These are phyloP conservation scores for Calypte anna DNA, from an alignment of 2,113 vertebrate species.

Conservation along the genomic window DNA sequence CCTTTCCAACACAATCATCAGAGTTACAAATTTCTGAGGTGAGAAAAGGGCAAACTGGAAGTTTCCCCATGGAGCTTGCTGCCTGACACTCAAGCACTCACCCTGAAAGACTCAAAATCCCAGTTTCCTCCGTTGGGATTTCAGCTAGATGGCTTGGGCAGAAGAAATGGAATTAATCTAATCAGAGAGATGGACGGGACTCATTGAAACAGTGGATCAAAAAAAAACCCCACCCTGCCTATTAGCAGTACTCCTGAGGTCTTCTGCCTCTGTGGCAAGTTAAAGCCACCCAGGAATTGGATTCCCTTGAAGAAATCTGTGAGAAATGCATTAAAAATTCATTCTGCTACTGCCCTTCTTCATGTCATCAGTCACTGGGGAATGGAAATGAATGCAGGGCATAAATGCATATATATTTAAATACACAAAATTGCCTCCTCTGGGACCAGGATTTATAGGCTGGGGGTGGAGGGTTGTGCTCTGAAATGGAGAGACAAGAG, in stretches of 20 bases:
- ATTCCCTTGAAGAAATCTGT: constrained; percentile 67
- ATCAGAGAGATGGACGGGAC: constrained; percentile 36
- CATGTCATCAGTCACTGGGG: constrained; percentile 64
- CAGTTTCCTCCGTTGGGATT: not conserved
- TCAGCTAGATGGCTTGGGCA: not conserved
- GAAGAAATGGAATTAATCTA: constrained; percentile 31
- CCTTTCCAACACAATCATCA: not conserved
- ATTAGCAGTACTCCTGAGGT: not conserved
- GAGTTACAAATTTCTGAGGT: not conserved
- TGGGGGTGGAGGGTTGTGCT: constrained; percentile 23
- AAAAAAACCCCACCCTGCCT: not conserved
- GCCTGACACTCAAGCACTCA: not conserved
- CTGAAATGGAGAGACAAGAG: not conserved
- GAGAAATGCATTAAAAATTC: constrained; percentile 77
- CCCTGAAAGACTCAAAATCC: constrained; percentile 6
- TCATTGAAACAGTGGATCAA: constrained; percentile 43
- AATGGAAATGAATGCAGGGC: constrained; percentile 33
- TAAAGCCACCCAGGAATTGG: constrained; percentile 65
- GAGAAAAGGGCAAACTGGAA: not conserved
- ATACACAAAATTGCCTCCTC: constrained; percentile 49
- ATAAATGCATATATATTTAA: constrained; percentile 30
- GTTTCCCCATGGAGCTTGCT: not conserved
- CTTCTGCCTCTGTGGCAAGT: constrained; percentile 24
- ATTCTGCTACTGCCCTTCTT: constrained; percentile 71
- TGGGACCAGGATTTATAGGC: constrained; percentile 61